Percentiles rank a stretch among this genome's conserved stretches.
phyloP scores from a whole-genome alignment of 2,888 invertebrate species.

The Aromia moschata region DNA sequence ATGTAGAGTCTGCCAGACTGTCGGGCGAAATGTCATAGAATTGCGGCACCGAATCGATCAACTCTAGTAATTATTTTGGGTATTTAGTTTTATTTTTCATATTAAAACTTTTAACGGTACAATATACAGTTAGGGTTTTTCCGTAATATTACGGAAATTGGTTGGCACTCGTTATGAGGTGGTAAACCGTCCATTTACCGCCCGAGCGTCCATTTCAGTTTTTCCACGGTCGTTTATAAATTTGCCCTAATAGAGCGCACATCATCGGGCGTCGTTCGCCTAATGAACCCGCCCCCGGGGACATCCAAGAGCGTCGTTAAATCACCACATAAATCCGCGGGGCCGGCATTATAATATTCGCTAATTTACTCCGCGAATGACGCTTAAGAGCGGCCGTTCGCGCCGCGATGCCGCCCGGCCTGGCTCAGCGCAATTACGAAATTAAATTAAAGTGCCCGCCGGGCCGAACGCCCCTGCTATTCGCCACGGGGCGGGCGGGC shows the following conservation, averaged over 20 bases:
- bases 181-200: too few species aligned
- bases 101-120: too few species aligned
- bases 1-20: too few species aligned
- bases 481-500: not conserved
- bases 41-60: too few species aligned
- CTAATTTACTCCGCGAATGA: constrained; percentile 21
- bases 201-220: too few species aligned
- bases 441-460: constrained; percentile 33
- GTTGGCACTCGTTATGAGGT: too few species aligned
- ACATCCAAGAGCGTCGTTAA: constrained; percentile 4
- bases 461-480: constrained; percentile 18
- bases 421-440: constrained; percentile 29
- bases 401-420: not conserved
- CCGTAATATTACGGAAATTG: too few species aligned
- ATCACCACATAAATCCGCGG: constrained; percentile 10
- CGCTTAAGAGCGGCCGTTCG: constrained; percentile 20
- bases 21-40: too few species aligned
- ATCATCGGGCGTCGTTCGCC: constrained; percentile 6
- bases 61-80: too few species aligned
- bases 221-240: not conserved
- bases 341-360: constrained; percentile 19
- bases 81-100: too few species aligned
- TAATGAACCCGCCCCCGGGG: constrained; percentile 8
- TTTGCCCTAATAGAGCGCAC: not conserved
- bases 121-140: too few species aligned